These are phyloP conservation scores for Cynodonichthys magdalenae DNA, from an alignment of 2,797 vertebrate species.

Conservation along the genomic window DNA sequence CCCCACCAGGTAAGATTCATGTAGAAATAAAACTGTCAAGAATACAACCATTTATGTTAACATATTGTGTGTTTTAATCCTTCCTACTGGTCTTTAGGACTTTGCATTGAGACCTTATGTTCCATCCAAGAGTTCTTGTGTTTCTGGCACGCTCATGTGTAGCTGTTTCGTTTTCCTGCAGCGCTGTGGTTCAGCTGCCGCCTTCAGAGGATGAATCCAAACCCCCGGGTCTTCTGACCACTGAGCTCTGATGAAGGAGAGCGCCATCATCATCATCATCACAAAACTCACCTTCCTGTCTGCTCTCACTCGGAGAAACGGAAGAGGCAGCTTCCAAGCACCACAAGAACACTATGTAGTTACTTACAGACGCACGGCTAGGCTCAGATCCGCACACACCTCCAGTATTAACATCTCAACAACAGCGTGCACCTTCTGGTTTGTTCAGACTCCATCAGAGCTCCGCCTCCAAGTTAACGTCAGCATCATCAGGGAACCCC, in stretches of 20 bases:
- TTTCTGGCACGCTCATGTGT: not conserved
- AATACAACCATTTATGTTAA: no score
- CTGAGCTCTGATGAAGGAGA: conserved; percentile 87
- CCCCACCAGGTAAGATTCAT: conserved; percentile 81
- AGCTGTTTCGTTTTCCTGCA: conserved; percentile 37
- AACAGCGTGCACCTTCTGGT: not conserved
- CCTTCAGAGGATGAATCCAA: conserved; percentile 76
- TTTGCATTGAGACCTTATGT: no score
- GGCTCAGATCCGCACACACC: conserved; percentile 1
- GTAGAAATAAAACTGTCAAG: no score
- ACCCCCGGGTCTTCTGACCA: conserved; percentile 91
- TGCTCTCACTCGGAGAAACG: conserved; percentile 1
- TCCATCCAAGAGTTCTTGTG: no score
- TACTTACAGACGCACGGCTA: not conserved
- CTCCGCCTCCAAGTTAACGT: not conserved
- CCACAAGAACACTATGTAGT: not conserved
- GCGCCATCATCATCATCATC: not conserved
- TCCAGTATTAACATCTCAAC: conserved; percentile 20
- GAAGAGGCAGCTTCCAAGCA: conserved; percentile 42
- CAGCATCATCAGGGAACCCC: not conserved
- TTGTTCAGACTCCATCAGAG: conserved; percentile 27
- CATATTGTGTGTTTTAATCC: no score
- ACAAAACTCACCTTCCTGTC: not conserved
- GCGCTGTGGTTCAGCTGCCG: conserved; percentile 62
- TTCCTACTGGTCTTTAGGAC: no score